Conservation (phyloP, 2,888 invertebrate genomes). For the Linhomoeus sp. region DNA sequence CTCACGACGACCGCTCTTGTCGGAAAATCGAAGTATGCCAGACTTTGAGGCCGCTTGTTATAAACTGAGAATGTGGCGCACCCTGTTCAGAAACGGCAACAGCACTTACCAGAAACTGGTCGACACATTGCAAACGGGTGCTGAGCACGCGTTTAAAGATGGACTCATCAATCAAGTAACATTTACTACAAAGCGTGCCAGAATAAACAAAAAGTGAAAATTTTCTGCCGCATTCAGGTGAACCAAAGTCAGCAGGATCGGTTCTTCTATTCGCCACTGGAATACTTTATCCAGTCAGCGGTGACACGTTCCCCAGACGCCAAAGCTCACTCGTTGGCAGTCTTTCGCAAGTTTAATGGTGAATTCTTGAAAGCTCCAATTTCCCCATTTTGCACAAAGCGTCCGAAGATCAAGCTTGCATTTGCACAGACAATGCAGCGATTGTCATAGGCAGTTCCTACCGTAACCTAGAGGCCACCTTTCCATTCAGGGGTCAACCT, state of each 20-base stretch:
- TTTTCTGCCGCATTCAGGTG: no score
- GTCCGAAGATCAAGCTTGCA: no score
- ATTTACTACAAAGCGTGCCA: not conserved
- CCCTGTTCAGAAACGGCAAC: not conserved
- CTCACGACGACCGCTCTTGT: no score
- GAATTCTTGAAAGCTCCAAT: no score
- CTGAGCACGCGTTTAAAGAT: not conserved
- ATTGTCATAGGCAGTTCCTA: no score
- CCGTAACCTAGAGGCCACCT: no score
- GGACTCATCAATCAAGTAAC: slow-evolving; percentile 6
- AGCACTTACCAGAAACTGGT: not conserved
- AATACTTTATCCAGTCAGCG: not conserved
- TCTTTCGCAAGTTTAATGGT: slow-evolving; percentile 3
- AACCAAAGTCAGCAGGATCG: slow-evolving; percentile 2
- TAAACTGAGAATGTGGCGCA: no score
- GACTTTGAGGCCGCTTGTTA: no score
- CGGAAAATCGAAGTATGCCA: no score
- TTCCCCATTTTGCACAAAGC: no score
- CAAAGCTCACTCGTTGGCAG: not conserved
- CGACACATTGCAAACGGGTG: not conserved
- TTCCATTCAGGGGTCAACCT: not conserved
- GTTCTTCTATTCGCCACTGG: slow-evolving; percentile 1
- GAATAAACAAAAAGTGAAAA: not conserved
- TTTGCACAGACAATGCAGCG: no score
- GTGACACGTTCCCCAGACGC: not conserved